These are phyloP conservation scores for Drosophila nigricruria DNA, from an alignment of 2,888 invertebrate species.

Conservation along the genomic window DNA sequence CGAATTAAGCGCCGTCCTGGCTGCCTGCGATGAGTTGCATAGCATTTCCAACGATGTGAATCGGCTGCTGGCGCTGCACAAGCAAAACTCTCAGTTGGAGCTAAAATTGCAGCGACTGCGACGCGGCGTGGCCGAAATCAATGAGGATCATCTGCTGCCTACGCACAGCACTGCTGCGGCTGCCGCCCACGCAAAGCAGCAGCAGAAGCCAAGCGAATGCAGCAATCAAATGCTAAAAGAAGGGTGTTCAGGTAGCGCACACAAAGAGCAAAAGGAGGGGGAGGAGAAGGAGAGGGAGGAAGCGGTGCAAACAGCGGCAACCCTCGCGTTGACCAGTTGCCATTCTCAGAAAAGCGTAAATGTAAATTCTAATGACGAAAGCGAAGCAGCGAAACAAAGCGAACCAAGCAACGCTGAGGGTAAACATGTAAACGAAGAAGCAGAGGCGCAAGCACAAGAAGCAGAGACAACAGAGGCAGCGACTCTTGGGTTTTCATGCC, in stretches of 20 bases:
- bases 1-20: constrained; percentile 63
- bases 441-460: constrained; percentile 18
- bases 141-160: constrained; percentile 81
- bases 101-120: constrained; percentile 81
- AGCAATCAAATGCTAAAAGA: constrained; percentile 7
- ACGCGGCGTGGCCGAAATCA: constrained; percentile 82
- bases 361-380: constrained; percentile 68
- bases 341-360: constrained; percentile 68
- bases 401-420: constrained; percentile 49
- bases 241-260: constrained; percentile 2
- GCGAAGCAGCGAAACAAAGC: constrained; percentile 57
- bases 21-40: constrained; percentile 80
- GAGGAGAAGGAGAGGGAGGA: not conserved
- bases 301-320: constrained; percentile 3
- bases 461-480: constrained; percentile 40
- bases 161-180: constrained; percentile 55
- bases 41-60: constrained; percentile 84
- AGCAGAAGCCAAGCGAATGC: constrained; percentile 59
- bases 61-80: constrained; percentile 78
- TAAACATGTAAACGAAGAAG: constrained; percentile 55
- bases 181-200: constrained; percentile 55
- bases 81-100: constrained; percentile 81
- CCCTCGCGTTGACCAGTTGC: constrained; percentile 36
- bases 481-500: constrained; percentile 58
- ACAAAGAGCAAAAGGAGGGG: too few relatives aligned